Base-by-base conservation (phyloP, 2,113 vertebrate species). In the Cygnus atratus region DNA sequence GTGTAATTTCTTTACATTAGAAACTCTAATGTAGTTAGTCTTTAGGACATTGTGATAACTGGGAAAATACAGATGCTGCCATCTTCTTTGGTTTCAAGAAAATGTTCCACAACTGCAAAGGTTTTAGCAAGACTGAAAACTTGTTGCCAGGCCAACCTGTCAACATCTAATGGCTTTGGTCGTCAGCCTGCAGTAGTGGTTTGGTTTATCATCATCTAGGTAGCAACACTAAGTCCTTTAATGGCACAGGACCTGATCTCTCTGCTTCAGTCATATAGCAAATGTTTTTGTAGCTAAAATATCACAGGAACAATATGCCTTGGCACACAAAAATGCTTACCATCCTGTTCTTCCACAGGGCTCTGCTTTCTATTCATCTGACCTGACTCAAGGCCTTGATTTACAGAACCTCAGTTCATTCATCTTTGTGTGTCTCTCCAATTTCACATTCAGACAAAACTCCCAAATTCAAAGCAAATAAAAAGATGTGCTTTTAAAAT, bases 11-110 rank as follows among this genome's bases (percentile, higher is more conserved):
- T 83, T 80, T 68, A 44, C 26, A 29, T 52, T 39, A 62, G 39
- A 86, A 88, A 70, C 55, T 44, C 11, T 19, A 33, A 2, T 61
- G 44, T 70, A 13, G 9, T 13, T 58, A 76, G 21, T 73, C 28
- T 76, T n/a, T 20, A 70, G 44, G 26, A 54, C 57, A 26, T 39
- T 43, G n/a, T 74, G 41, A 9, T 43, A 84, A 63, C 5, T 54
- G 31, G 13, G 61, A 31, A 71, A 75, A 85, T 43, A 62, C 1
- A 59, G 66, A 31, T 43, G 10, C 15, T 76, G 48, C 4, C 11
- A 35, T 31, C 33, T 62, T 88, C 19, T 67, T 74, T 54, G 41
- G 8, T 72, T 78, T 92, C 52, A 87, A 21, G 74, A 84, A 94
- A 62, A 41, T 2, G 2, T 72, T 50, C 41, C 41, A 28, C 71